These are phyloP conservation scores for Limnephilus marmoratus DNA, from an alignment of 2,888 invertebrate genomes.

Conservation along the genomic window DNA sequence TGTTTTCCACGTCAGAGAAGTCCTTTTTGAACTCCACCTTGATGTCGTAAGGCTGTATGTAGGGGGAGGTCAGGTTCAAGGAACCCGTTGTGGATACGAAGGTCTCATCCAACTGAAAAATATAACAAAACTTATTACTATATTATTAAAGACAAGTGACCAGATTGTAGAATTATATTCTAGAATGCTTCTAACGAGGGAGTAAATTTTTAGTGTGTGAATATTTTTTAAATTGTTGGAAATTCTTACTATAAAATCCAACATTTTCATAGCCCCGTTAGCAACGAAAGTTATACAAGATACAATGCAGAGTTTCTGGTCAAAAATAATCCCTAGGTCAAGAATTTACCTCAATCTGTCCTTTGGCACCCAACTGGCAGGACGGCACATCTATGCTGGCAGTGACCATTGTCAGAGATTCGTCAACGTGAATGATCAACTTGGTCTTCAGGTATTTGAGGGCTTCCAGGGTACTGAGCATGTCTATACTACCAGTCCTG, in stretches of 20 bases:
- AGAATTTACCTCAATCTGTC: slow-evolving; percentile 72
- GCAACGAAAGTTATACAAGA: too few relatives aligned
- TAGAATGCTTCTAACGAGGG: too few relatives aligned
- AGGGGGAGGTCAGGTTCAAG: slow-evolving; percentile 80
- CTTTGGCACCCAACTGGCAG: slow-evolving; percentile 73
- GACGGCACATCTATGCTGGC: slow-evolving; percentile 75
- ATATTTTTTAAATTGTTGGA: too few relatives aligned
- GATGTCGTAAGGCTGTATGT: slow-evolving; percentile 81
- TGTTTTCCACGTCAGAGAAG: slow-evolving; percentile 81
- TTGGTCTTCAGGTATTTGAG: slow-evolving; percentile 72
- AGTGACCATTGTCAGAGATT: slow-evolving; percentile 73
- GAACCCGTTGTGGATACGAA: slow-evolving; percentile 80
- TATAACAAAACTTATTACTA: background rate
- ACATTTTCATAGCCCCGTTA: background rate
- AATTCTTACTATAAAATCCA: too few relatives aligned
- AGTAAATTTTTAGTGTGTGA: too few relatives aligned
- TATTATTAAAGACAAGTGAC: too few relatives aligned
- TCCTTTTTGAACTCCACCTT: slow-evolving; percentile 83
- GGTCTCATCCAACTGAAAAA: slow-evolving; percentile 78
- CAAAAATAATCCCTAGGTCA: too few relatives aligned
- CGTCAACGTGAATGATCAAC: slow-evolving; percentile 72
- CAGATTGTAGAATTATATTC: too few relatives aligned
- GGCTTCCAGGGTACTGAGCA: slow-evolving; percentile 73
- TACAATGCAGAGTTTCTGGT: too few relatives aligned
- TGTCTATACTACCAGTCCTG: slow-evolving; percentile 71